Evolutionary conservation across 1,140 invertebrate species (phyloP).

Genomic region (Drosophila prosaltans): DNA sequence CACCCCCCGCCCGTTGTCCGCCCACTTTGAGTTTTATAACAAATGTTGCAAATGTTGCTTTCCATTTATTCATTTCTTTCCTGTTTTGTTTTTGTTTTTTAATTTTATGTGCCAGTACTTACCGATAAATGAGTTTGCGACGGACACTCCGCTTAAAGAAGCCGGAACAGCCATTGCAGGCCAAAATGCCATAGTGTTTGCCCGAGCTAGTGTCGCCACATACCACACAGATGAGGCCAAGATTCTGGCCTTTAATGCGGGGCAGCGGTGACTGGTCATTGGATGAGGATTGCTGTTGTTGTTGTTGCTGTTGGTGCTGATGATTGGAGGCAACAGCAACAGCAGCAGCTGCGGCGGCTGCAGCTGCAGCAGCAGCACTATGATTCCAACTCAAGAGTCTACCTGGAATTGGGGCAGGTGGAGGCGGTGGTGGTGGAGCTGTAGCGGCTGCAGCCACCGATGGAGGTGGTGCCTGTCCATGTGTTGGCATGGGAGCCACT

Average conservation of each 20-base stretch:
- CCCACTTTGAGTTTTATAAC: constrained; percentile 24
- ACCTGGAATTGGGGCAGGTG: constrained; percentile 13
- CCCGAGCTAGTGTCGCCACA: constrained; percentile 98
- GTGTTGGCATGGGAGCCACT: constrained; percentile 33
- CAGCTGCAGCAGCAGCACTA: constrained; percentile 68
- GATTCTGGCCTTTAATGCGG: constrained; percentile 83
- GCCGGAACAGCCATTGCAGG: constrained; percentile 99
- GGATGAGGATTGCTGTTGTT: neutral
- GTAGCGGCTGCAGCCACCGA: constrained; percentile 9
- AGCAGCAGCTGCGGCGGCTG: constrained; percentile 60
- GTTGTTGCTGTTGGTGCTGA: constrained; percentile 3
- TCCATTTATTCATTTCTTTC: constrained; percentile 12
- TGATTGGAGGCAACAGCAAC: constrained; percentile 40
- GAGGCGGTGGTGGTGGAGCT: constrained; percentile 26
- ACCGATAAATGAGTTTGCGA: constrained; percentile 99
- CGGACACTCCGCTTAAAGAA: constrained; percentile 99
- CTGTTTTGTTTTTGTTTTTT: constrained; percentile 2
- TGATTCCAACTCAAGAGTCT: constrained; percentile 66
- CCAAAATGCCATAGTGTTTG: constrained; percentile 99
- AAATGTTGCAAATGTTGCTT: constrained; percentile 34
- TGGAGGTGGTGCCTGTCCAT: constrained; percentile 29
- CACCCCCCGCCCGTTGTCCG: constrained; percentile 17
- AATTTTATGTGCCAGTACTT: constrained; percentile 54
- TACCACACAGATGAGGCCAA: constrained; percentile 94
- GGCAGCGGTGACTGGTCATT: constrained; percentile 44